phyloP scores from a whole-genome alignment of 1,140 invertebrate genomes.

The Drosophila miranda region DNA sequence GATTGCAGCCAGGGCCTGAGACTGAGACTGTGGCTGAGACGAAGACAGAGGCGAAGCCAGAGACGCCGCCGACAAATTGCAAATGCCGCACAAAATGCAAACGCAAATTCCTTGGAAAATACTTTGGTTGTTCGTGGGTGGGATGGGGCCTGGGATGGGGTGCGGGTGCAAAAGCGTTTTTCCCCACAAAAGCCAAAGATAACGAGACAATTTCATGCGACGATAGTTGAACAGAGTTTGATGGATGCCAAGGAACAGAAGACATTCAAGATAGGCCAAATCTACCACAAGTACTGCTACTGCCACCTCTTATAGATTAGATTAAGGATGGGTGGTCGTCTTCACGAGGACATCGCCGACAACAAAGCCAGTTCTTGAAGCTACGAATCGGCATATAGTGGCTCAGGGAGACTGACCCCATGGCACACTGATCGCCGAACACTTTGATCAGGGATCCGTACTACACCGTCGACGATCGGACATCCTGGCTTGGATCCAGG shows the following conservation, averaged over 20 bases:
- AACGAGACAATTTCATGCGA: conserved; percentile 61
- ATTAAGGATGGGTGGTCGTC: no score
- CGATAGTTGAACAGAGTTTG: conserved; percentile 41
- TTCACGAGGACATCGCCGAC: no score
- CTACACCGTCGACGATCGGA: no score
- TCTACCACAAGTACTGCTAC: not conserved
- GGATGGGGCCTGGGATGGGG: no score
- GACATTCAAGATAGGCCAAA: no score
- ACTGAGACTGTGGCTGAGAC: not conserved
- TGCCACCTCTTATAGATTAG: no score
- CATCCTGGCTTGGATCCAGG: no score
- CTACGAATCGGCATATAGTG: no score
- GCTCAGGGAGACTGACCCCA: no score
- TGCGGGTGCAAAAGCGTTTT: conserved; percentile 18
- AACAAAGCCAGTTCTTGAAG: no score
- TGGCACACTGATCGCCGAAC: no score
- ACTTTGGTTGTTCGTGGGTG: conserved; percentile 11
- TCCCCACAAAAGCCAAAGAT: conserved; percentile 55
- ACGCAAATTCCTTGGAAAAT: conserved; percentile 56
- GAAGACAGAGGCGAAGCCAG: not conserved
- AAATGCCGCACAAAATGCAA: conserved; percentile 63
- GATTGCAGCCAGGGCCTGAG: conserved; percentile 15
- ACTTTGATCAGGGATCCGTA: no score
- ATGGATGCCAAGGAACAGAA: conserved; percentile 39
- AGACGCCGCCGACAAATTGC: conserved; percentile 47